Evolutionary conservation across 2,797 vertebrate genomes (phyloP), one percentile per base, ranked within the genome.

Genomic region (Scolopax rusticola): DNA sequence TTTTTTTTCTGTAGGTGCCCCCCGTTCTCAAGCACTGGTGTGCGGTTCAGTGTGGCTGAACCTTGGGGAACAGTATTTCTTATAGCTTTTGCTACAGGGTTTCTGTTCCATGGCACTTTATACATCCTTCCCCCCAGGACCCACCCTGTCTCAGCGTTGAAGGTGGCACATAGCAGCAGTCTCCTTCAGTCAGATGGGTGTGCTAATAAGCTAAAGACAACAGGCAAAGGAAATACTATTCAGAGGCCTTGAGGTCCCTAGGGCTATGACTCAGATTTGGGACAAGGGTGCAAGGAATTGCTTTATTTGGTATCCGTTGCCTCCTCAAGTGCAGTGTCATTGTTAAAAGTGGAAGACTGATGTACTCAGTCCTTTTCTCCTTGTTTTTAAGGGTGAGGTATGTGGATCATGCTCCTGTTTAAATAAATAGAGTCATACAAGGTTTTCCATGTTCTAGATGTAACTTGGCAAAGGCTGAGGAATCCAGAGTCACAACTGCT

Each of bases 261-360:
- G 76, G 61, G 82, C 79, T 93, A 76, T 96, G 95, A 94, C 76
- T 96, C 95, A 96, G 88, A 79, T 88, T 95, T 89, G 87, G 85
- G 79, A 77, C 86, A 93, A 92, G 78, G 90, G 95, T 92, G 84
- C 68, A 33, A 95, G 82, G 74, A 92, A 96, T 92, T 92, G 57
- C 95, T 97, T 96, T 96, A 87, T 95, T 95, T 95, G 93, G 89
- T 95, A 70, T 93, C 69, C 43, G 23, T 9, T 73, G 69, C 82
- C 82, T 88, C 56, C 85, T 67, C 36, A 43, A 70, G 65, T 25
- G 13, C 76, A 11, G 9, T 41, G 80, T 88, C 91, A 64, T 60
- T 81, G 80, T 86, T 79, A 53, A 79, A 91, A 95, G 89, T 50
- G 83, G 73, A 71, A 84, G 80, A 32, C 38, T 51, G 63, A 33